Base-by-base conservation (phyloP, 2,888 invertebrate species). In the Drosophila nr. perissopoda region DNA sequence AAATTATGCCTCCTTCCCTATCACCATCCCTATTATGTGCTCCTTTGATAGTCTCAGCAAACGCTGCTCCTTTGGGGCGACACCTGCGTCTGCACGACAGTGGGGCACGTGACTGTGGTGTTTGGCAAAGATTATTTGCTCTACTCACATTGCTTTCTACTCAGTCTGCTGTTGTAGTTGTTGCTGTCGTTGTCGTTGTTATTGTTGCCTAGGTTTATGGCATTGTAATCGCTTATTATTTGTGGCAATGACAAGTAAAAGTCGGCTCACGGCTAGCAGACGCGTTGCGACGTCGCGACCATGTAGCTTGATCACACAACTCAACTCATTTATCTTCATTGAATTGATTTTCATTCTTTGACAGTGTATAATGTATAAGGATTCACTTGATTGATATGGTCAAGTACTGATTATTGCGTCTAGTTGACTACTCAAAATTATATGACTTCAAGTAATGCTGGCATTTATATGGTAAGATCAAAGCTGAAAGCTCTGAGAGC, bases 201-300 rank as follows among this genome's bases (percentile, higher is more conserved):
- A 27, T 56, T 66, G 51, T 11, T 66, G 52, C 53, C 36, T 72
- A 76, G 69, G 82, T 74, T 80, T 68, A 74, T 67, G 74, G 67
- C 70, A 76, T 73, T 77, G 66, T 85, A 85, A 87, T 85, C 88
- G 75, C 86, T 78, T 80, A 82, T 78, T 85, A 87, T 71, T 73
- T 83, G 69, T 65, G 60, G 68, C 71, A 77, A 69, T 74, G 69
- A 70, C 84, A 62, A 64, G 71, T 69, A 66, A 82, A 78, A 82
- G 74, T 73, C 64, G 78, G 25, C 13, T 21, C 21, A 36, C 21
- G 13, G 45, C 36, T 29, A 56, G 13, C 34, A 38, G 21, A 52
- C 6, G 31, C n/a, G 34, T 31, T 38, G 40, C 18, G 21, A n/a
- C 33, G 8, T 27, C 49, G 21, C 69, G 33, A 27, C 42, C 13